Conservation (phyloP, 1,140 invertebrate species). For the Globodera rostochiensis region DNA sequence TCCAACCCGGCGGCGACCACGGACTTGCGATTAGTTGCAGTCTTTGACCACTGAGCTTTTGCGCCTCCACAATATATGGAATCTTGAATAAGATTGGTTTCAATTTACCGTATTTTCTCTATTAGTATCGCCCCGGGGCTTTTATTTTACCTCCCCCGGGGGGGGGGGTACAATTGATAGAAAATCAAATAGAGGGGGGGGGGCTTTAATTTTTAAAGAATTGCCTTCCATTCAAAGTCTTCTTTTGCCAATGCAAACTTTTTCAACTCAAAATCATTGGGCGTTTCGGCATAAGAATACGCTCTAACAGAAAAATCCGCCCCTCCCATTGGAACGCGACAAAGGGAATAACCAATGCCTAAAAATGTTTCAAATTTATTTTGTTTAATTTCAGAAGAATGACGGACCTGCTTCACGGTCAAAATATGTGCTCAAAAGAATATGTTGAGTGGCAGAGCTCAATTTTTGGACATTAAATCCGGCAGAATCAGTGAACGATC, state of each 20-base stretch:
- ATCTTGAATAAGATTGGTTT: constrained; percentile 68
- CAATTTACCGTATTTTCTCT: too few relatives aligned
- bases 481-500: constrained; percentile 68
- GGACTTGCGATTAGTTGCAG: constrained; percentile 74
- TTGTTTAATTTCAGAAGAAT: not conserved
- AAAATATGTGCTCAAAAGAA: constrained; percentile 37
- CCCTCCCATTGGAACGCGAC: constrained; percentile 79
- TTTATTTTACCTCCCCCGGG: too few relatives aligned
- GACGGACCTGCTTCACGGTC: constrained; percentile 26
- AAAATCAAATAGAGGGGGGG: not conserved
- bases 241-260: constrained; percentile 74
- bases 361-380: not conserved
- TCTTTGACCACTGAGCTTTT: constrained; percentile 65
- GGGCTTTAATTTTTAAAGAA: too few relatives aligned
- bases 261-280: constrained; percentile 71
- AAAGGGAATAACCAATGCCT: constrained; percentile 77
- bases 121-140: too few relatives aligned
- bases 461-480: constrained; percentile 65
- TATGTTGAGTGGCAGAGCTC: constrained; percentile 12
- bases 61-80: constrained; percentile 72
- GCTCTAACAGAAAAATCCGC: constrained; percentile 77
- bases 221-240: constrained; percentile 73
- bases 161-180: too few relatives aligned
- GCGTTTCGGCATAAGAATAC: constrained; percentile 75
- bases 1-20: constrained; percentile 87